Base-by-base conservation (phyloP, 37 sponge, comb jelly and placozoan genomes). In the Amphimedon queenslandica region DNA sequence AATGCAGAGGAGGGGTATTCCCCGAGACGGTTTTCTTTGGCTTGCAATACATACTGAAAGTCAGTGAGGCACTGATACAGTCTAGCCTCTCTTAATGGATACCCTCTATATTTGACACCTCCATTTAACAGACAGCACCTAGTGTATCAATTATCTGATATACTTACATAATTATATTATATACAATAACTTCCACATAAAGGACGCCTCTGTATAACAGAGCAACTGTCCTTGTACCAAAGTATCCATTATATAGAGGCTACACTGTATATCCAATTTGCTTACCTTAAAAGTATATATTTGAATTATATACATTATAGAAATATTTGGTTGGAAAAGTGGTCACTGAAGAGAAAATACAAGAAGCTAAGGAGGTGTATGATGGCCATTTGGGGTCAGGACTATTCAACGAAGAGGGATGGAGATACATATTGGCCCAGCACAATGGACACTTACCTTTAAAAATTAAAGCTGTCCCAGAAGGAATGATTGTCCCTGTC, bases 271-370 rank as follows among this genome's bases (percentile, higher is more conserved):
- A n/a, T n/a, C n/a, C n/a, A n/a, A n/a, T n/a, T n/a, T n/a, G n/a
- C n/a, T n/a, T n/a, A n/a, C n/a, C n/a, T n/a, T n/a, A n/a, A n/a
- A n/a, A n/a, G n/a, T n/a, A n/a, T 31, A 18, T 35, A 11, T 42
- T 4, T 67, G 68, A 33, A 13, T 41, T 28, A 58, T 57, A 37
- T 29, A 37, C 11, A 57, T 77, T 5, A 18, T 56, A 95, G 90
- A 80, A 71, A 60, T 86, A 76, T 71, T 77, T 95, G 23, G 65
- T 67, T 29, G 96, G 96, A 41, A 61, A 63, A 33, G 96, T 95
- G 57, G 93, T 95, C 36, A 92, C 96, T 5, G 71, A 82, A 69
- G 93, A 95, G 79, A 95, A 95, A 83, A 81, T 95, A 27, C 69
- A 73, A 0, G 80, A 88, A 65, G 96, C 96, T 21, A 89, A 85